These are phyloP conservation scores for Crax fasciolata DNA, from an alignment of 2,797 vertebrate species.

Conservation along the genomic window DNA sequence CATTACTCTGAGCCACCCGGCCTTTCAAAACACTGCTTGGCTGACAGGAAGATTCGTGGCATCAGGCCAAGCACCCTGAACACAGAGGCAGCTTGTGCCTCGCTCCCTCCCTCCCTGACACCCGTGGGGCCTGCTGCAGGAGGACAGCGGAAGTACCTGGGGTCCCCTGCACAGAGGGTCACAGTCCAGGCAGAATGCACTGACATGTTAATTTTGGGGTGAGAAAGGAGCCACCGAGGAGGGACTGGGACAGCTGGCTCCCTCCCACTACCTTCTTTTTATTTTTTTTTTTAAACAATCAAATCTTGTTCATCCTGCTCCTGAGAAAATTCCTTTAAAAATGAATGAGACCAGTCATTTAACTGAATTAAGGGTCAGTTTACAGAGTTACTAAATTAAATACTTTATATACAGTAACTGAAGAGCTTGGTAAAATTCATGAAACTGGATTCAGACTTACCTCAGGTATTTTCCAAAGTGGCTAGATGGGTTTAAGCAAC, in stretches of 20 bases:
- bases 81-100: background rate
- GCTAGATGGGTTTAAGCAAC: constrained; percentile 10
- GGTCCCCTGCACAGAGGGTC: background rate
- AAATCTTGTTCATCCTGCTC: background rate
- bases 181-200: background rate
- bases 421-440: background rate
- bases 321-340: constrained; percentile 11
- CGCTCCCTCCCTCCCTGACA: background rate
- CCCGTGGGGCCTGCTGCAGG: accelerated
- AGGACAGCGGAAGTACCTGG: background rate
- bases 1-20: background rate
- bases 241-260: background rate
- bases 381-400: constrained; percentile 33
- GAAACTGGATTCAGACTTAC: background rate
- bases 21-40: background rate
- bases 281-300: background rate
- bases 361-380: constrained; percentile 33
- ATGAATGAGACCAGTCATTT: background rate
- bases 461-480: constrained; percentile 6
- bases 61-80: accelerated
- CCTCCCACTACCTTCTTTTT: background rate
- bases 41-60: background rate
- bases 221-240: background rate
- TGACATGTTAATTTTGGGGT: background rate
- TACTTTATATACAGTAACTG: background rate